A percentile compares a stretch with the other conserved stretches of the same genome.
These are phyloP conservation scores for Lycia hirtaria DNA, from an alignment of 2,888 invertebrate species.

Conservation along the genomic window DNA sequence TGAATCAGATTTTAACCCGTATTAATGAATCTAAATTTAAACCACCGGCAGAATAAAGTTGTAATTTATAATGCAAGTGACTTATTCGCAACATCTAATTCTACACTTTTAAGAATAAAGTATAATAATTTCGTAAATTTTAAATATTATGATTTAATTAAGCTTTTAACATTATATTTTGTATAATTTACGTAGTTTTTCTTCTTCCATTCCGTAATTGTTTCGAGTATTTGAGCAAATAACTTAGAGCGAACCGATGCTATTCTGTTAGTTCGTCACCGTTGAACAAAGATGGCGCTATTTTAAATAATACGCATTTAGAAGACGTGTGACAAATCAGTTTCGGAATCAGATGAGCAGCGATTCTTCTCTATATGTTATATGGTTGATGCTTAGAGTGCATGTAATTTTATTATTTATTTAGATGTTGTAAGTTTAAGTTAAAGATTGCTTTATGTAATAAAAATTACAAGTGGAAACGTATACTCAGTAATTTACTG, in stretches of 20 bases:
- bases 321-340: too few relatives aligned
- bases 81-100: conserved; percentile 49
- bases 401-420: too few relatives aligned
- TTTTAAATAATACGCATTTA: too few relatives aligned
- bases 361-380: too few relatives aligned
- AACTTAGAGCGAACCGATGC: too few relatives aligned
- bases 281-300: too few relatives aligned
- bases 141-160: conserved; percentile 43
- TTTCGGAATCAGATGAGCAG: too few relatives aligned
- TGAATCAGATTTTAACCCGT: conserved; percentile 11
- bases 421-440: conserved; percentile 23
- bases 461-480: conserved; percentile 30
- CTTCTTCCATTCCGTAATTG: conserved; percentile 74
- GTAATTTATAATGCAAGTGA: conserved; percentile 35
- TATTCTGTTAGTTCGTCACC: too few relatives aligned
- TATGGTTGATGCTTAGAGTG: too few relatives aligned
- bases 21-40: conserved; percentile 14
- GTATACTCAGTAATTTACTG: not conserved
- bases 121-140: conserved; percentile 52
- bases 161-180: too few relatives aligned
- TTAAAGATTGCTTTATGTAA: conserved; percentile 23
- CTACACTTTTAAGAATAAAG: conserved; percentile 46
- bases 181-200: conserved; percentile 53
- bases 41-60: conserved; percentile 13
- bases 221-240: conserved; percentile 36